Conservation (phyloP, 1,140 invertebrate species). For the Phthorimaea operculella region DNA sequence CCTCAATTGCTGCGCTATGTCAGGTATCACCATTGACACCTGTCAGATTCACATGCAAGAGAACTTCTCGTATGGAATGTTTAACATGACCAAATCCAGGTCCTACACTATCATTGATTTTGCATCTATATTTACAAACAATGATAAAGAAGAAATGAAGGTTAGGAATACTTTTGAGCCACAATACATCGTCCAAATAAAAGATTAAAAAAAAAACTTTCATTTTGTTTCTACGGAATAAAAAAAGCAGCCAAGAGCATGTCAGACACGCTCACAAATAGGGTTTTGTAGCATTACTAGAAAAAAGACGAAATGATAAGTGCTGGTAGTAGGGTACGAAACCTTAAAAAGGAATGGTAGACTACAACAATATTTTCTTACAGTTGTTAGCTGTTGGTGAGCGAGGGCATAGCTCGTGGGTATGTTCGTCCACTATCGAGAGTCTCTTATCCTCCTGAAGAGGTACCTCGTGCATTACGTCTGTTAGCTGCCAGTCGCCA, state of each 20-base stretch:
- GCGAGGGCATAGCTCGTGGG: conserved; percentile 8
- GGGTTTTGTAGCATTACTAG: too few relatives aligned
- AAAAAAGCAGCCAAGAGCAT: too few relatives aligned
- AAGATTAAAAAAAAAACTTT: too few relatives aligned
- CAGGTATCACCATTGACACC: conserved; percentile 9
- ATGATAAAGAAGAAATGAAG: neutral
- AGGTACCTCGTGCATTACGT: conserved; percentile 6
- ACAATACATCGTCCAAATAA: too few relatives aligned
- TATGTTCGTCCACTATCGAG: conserved; percentile 11
- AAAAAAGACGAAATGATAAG: too few relatives aligned
- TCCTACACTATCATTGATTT: conserved; percentile 5
- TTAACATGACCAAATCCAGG: neutral
- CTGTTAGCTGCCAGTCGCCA: conserved; percentile 6
- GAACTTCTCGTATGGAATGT: conserved; percentile 5
- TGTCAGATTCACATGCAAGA: conserved; percentile 2
- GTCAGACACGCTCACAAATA: too few relatives aligned
- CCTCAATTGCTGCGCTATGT: neutral
- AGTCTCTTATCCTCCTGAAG: conserved; percentile 1
- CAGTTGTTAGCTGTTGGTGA: conserved; percentile 1
- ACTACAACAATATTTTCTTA: too few relatives aligned
- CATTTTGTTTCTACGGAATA: too few relatives aligned
- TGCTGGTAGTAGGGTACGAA: too few relatives aligned
- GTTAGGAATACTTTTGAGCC: neutral
- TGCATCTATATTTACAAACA: neutral
- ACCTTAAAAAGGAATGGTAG: too few relatives aligned